Percentiles rank a stretch among this genome's conserved stretches.
These are phyloP conservation scores for Diogma glabrata DNA, from an alignment of 2,888 invertebrate species.

Conservation along the genomic window DNA sequence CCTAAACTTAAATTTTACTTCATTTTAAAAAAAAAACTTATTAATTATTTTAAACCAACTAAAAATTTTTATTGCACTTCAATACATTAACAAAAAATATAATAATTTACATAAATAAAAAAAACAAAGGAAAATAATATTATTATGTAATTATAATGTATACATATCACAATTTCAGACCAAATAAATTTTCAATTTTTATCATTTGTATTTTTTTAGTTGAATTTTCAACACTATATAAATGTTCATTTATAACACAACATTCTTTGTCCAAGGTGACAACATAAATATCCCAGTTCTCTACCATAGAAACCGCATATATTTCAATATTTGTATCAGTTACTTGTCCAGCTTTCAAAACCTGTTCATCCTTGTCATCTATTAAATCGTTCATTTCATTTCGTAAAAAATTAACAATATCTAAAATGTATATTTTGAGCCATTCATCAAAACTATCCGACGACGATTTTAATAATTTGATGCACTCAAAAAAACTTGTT, in stretches of 20 bases:
- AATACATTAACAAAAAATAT: no score
- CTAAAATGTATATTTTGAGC: background rate
- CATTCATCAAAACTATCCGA: background rate
- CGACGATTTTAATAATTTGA: background rate
- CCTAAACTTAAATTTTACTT: no score
- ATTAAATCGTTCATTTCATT: conserved; percentile 1
- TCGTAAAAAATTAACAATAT: conserved; percentile 1
- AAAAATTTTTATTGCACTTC: no score
- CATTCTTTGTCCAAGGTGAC: conserved; percentile 3
- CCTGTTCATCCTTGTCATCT: background rate
- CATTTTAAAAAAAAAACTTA: no score
- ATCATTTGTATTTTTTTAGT: background rate
- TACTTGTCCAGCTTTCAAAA: background rate
- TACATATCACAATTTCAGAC: background rate
- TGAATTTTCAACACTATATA: background rate
- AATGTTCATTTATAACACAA: background rate
- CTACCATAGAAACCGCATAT: background rate
- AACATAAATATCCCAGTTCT: background rate
- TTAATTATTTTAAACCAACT: no score
- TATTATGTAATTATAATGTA: background rate
- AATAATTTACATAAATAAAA: no score
- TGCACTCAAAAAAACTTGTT: conserved; percentile 8
- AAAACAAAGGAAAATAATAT: no score
- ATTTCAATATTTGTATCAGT: conserved; percentile 1
- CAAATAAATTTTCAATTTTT: background rate